Evolutionary conservation across 2,888 invertebrate species (phyloP).

Genomic region (Parnassius smintheus): DNA sequence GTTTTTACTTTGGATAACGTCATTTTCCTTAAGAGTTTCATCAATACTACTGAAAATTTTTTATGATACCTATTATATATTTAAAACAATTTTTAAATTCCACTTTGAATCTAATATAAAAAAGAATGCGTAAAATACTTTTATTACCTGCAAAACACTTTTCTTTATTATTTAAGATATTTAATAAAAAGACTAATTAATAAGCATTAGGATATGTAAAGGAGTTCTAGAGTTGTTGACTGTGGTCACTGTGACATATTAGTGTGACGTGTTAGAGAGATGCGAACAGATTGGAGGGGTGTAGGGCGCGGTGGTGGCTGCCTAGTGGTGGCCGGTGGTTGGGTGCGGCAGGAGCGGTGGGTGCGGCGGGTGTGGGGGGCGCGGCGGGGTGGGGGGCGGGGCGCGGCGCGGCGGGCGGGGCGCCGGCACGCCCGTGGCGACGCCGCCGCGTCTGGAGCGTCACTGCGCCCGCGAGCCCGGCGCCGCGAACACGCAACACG

Average conservation of each 20-base stretch:
- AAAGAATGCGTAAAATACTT: no score
- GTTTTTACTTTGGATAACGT: no score
- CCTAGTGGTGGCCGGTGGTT: conserved; percentile 24
- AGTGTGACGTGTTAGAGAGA: conserved; percentile 1
- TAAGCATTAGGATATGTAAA: not conserved
- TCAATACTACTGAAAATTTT: no score
- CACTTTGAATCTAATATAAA: no score
- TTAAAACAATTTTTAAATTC: no score
- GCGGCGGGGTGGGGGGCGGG: conserved; percentile 38
- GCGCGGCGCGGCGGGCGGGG: conserved; percentile 38
- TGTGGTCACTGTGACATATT: not conserved
- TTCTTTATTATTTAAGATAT: no score
- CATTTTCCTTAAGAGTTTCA: no score
- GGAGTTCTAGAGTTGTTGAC: not conserved
- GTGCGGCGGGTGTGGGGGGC: conserved; percentile 34
- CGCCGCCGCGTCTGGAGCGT: conserved; percentile 62
- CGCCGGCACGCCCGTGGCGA: conserved; percentile 42
- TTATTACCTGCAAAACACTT: no score
- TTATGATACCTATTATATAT: no score
- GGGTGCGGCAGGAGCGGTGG: conserved; percentile 35
- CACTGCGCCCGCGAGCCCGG: conserved; percentile 33
- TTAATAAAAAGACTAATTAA: not conserved
- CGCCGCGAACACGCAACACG: conserved; percentile 31
- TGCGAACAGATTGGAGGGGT: conserved; percentile 17
- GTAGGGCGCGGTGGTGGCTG: conserved; percentile 14